Conservation (phyloP, 2,888 invertebrate species). For the Muscina levida region DNA sequence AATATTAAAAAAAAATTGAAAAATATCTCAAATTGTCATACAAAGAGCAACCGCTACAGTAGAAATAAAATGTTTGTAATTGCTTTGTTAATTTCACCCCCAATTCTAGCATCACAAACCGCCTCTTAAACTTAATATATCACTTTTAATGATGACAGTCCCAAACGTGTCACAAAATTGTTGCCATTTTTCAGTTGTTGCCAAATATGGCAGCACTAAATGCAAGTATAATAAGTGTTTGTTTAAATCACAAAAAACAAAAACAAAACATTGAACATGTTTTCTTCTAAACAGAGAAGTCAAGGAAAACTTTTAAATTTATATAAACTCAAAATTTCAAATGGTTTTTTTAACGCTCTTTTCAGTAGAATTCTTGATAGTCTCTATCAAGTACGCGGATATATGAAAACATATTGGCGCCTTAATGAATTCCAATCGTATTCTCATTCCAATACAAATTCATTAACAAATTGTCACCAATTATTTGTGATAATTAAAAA, state of each 20-base stretch:
- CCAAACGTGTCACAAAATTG: neutral
- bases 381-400: neutral
- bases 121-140: no score
- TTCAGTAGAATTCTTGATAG: neutral
- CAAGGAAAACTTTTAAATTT: constrained; percentile 1
- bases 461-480: constrained; percentile 35
- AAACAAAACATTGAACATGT: neutral
- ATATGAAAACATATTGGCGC: neutral
- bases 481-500: constrained; percentile 52
- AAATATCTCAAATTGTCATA: no score
- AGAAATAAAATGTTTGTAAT: no score
- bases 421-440: neutral
- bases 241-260: neutral
- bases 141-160: no score
- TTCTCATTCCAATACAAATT: constrained; percentile 1
- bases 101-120: no score
- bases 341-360: neutral
- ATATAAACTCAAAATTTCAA: neutral
- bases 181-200: neutral
- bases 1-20: no score
- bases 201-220: constrained; percentile 4
- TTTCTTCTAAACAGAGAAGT: neutral
- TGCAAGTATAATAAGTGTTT: neutral
- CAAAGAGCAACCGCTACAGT: no score
- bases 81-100: no score